Base-by-base conservation (phyloP, 2,113 vertebrate genomes). In the Cyprinodon tularosa region DNA sequence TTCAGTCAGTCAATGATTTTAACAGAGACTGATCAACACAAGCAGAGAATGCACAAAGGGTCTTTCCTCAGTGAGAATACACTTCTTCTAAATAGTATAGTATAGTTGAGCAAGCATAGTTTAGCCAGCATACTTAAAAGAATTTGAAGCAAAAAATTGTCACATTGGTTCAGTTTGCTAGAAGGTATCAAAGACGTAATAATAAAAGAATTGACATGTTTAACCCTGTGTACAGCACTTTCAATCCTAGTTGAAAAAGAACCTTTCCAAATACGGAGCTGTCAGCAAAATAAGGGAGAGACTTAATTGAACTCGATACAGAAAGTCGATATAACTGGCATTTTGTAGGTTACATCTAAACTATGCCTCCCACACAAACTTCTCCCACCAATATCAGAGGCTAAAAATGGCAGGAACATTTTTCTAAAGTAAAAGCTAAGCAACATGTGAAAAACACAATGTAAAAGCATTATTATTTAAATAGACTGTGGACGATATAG, bases 231-330 rank as follows among this genome's bases (percentile, higher is more conserved):
- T 15, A 45, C 13, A 47, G 20, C 20, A 20, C 12, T 65, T 39
- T 5, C 20, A 59, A 36, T 48, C 45, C n/a, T 47, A 3, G 17
- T 57, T 57, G 50, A n/a, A 57, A 48, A 77, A 66, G 14, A 20
- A 4, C 0, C 57, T 29, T 61, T 61, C 12, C 1, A 39, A 72
- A 72, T 39, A 0, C 17, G 3, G 5, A 20, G 8, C 50, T 57
- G 50, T 57, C 20, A 61, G 42, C 48, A 70, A 70, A 64, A 22
- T 15, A 57, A 38, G 7, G 65, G 65, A 69, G 29, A 70, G n/a
- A 53, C 36, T 71, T 22, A 4, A 36, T 3, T 37, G 67, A 62
- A 22, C 3, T 66, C 40, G 22, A 10, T 57, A 20, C 50, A 57
- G 20, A 57, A 57, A 71, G 48, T 39, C 12, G 14, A 48, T 14